phyloP scores from a whole-genome alignment of 1,140 invertebrate species.

The Drosophila bifasciata region DNA sequence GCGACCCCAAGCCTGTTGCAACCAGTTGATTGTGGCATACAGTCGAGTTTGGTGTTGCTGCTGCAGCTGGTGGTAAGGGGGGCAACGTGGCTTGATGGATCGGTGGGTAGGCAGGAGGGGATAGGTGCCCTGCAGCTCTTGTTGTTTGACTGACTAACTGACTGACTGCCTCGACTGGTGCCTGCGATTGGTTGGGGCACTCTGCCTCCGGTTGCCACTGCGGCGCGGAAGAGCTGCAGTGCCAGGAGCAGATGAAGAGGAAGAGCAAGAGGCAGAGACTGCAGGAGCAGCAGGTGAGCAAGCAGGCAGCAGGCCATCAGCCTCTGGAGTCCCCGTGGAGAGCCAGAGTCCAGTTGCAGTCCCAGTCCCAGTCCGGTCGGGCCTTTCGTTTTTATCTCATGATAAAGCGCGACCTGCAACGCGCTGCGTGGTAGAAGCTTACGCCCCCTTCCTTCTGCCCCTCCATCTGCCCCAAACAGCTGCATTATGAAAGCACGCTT shows the following conservation, averaged over 20 bases:
- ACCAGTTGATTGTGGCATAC: constrained; percentile 74
- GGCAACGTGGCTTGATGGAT: constrained; percentile 11
- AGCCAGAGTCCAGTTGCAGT: background rate
- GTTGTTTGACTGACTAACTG: constrained; percentile 55
- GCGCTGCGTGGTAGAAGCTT: constrained; percentile 62
- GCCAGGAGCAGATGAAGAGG: too few relatives aligned
- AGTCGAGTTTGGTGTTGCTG: constrained; percentile 9
- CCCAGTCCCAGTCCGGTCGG: constrained; percentile 10
- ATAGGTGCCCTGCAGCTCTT: constrained; percentile 60
- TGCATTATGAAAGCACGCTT: constrained; percentile 67
- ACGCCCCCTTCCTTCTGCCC: constrained; percentile 19
- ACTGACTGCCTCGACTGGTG: constrained; percentile 29
- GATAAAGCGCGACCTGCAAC: constrained; percentile 80
- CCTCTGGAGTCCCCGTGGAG: constrained; percentile 12
- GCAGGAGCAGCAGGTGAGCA: constrained; percentile 55
- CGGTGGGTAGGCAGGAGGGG: constrained; percentile 1
- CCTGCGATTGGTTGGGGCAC: constrained; percentile 1
- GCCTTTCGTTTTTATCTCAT: constrained; percentile 67
- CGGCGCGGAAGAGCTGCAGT: too few relatives aligned
- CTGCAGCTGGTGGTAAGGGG: background rate
- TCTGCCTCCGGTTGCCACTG: constrained; percentile 60
- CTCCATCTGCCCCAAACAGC: constrained; percentile 1
- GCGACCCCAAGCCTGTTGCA: constrained; percentile 56
- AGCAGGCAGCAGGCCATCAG: constrained; percentile 11
- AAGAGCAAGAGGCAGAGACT: background rate